Percentiles rank a stretch among this genome's conserved stretches.
Conservation (phyloP, 2,888 invertebrate genomes). For the Endomychus coccineus region DNA sequence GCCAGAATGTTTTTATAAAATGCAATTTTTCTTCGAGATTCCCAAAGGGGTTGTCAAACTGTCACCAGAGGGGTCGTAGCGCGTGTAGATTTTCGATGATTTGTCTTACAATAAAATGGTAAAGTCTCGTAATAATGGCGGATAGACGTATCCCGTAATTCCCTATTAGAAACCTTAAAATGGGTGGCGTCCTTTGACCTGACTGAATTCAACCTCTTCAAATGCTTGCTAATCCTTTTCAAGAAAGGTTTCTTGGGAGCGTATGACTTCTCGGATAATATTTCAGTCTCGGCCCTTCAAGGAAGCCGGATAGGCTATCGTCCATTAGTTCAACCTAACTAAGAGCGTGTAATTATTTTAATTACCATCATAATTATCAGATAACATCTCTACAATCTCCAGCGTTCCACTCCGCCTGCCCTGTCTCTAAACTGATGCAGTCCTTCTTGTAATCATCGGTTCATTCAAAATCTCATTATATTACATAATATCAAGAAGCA, state of each 20-base stretch:
- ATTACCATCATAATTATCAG: no score
- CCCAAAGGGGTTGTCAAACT: constrained; percentile 39
- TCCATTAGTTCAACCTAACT: no score
- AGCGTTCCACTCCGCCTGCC: no score
- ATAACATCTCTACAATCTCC: no score
- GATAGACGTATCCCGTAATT: background rate
- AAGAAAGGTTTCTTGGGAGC: constrained; percentile 35
- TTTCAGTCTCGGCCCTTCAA: no score
- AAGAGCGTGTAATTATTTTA: no score
- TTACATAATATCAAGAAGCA: no score
- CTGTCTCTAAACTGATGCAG: no score
- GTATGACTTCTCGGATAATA: constrained; percentile 32
- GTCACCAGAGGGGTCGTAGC: constrained; percentile 28
- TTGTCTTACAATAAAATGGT: background rate
- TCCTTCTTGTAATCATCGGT: no score
- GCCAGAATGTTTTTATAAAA: constrained; percentile 43
- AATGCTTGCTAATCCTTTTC: constrained; percentile 11
- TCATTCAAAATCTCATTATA: no score
- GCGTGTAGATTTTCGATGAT: background rate
- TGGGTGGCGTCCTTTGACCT: constrained; percentile 4
- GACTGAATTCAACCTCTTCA: constrained; percentile 11
- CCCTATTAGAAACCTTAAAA: constrained; percentile 2
- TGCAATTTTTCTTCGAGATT: constrained; percentile 39
- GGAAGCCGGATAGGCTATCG: no score
- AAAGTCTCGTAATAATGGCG: no score